These are phyloP conservation scores for Chinchilla lanigera DNA, from an alignment of 2,113 vertebrate species.

Conservation along the genomic window DNA sequence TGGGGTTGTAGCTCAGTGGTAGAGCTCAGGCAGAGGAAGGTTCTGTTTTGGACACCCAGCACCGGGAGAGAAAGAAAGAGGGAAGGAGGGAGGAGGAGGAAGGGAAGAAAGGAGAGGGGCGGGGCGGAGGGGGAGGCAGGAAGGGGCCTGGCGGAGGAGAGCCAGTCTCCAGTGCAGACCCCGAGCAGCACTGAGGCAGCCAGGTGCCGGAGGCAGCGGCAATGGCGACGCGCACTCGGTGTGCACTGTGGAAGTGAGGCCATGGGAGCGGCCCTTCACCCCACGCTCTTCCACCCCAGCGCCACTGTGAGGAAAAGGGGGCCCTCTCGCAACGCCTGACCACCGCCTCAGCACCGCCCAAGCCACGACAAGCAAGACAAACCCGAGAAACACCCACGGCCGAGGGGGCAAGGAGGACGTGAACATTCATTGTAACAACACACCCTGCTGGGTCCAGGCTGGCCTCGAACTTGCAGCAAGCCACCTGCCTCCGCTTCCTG, in stretches of 20 bases:
- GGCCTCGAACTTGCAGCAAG: not conserved
- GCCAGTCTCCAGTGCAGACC: not conserved
- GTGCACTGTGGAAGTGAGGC: not conserved
- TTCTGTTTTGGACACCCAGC: not conserved
- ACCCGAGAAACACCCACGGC: not conserved
- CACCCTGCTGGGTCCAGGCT: not conserved
- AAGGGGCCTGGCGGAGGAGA: not conserved
- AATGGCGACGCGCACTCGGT: rapidly evolving
- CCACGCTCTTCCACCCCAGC: not conserved
- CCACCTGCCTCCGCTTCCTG: not conserved
- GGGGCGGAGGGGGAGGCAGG: not conserved
- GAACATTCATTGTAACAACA: not conserved
- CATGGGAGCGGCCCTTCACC: not conserved
- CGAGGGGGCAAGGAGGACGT: not conserved
- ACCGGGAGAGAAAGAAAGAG: not conserved
- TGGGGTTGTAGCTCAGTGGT: not conserved
- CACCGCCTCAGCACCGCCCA: not conserved
- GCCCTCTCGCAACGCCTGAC: not conserved
- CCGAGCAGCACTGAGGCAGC: not conserved
- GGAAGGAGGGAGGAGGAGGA: not conserved
- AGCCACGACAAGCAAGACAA: not conserved
- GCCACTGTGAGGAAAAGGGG: not conserved
- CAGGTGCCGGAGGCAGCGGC: not conserved
- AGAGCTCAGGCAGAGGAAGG: not conserved
- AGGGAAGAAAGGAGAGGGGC: not conserved